Evolutionary conservation across 2,797 vertebrate genomes (phyloP), one percentile per base, ranked within the genome.

Genomic region (Emys orbicularis): DNA sequence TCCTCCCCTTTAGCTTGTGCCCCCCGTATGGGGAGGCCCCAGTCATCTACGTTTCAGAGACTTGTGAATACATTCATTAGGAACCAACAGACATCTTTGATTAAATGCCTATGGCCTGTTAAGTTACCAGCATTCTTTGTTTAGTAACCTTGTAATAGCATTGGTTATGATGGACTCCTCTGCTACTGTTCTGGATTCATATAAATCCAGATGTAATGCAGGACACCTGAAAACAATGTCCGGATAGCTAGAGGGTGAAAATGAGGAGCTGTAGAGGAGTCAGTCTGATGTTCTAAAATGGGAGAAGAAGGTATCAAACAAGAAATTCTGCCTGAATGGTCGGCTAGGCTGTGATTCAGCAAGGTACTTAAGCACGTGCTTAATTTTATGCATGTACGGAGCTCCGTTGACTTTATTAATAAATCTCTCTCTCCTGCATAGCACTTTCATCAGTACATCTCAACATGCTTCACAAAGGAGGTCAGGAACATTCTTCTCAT

Each of bases 51-150:
- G 4, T 68, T n/a, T 68, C n/a, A 68, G 65, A 21, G n/a, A 37
- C 65, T n/a, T 68, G 18, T 37, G 86, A 31, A 57, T 34, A 13
- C 47, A 9, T 5, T n/a, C 57, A 52, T 79, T 12, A 29, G 41
- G 41, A 34, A 21, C 31, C 27, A 86, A 13, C 82, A 44, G 18
- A 8, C 0, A 0, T 41, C 54, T 50, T 54, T 80, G 88, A 25
- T 53, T 76, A 47, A 27, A 76, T 76, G 72, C 44, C 41, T 76
- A 15, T 29, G 25, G 72, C 41, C 72, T 76, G 6, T 76, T 76
- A 76, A 76, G 44, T 29, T 76, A 44, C 41, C 41, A 76, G 23
- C 72, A 76, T 29, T 44, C 41, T 13, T 44, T 29, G 27, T 76
- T 76, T 76, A 16, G 41, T 76, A 54, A 25, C 41, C 27, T 16